Evolutionary conservation across 92 coral and sea anemone genomes (phyloP).

Genomic region (Palythoa caribaeorum): DNA sequence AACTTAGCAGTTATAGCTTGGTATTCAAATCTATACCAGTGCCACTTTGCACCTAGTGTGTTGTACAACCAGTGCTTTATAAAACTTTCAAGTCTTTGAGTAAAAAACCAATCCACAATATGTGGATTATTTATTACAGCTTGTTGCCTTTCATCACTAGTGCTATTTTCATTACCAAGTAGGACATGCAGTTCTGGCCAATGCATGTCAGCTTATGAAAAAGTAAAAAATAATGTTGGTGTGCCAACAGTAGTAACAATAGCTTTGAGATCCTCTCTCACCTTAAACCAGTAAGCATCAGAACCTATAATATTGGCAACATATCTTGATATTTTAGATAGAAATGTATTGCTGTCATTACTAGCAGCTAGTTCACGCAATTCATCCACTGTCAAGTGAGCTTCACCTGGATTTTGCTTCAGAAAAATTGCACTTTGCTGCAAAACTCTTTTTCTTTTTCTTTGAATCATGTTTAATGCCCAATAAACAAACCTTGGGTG

Average conservation of each 20-base stretch:
- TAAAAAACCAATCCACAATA: conserved; percentile 62
- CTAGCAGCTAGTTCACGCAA: conserved; percentile 57
- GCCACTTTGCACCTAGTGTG: conserved; percentile 53
- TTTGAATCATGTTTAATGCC: conserved; percentile 65
- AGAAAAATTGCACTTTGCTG: conserved; percentile 63
- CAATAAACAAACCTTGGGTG: conserved; percentile 70
- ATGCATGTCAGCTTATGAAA: conserved; percentile 61
- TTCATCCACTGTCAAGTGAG: conserved; percentile 67
- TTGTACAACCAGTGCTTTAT: not conserved
- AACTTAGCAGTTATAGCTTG: conserved; percentile 30
- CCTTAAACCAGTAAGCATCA: conserved; percentile 61
- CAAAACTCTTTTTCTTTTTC: conserved; percentile 63
- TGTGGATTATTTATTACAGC: conserved; percentile 66
- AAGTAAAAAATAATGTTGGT: conserved; percentile 61
- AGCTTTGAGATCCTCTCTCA: conserved; percentile 65
- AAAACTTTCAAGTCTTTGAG: conserved; percentile 56
- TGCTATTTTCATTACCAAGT: conserved; percentile 30
- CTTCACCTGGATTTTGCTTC: conserved; percentile 67
- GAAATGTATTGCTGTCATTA: conserved; percentile 50
- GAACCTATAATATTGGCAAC: conserved; percentile 64
- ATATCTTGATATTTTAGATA: conserved; percentile 61
- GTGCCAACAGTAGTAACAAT: conserved; percentile 62
- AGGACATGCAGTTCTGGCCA: conserved; percentile 43
- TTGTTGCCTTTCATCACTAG: conserved; percentile 56
- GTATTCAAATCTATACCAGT: conserved; percentile 13